Conservation (phyloP, 2,113 vertebrate species). For the Rhipidura dahli region DNA sequence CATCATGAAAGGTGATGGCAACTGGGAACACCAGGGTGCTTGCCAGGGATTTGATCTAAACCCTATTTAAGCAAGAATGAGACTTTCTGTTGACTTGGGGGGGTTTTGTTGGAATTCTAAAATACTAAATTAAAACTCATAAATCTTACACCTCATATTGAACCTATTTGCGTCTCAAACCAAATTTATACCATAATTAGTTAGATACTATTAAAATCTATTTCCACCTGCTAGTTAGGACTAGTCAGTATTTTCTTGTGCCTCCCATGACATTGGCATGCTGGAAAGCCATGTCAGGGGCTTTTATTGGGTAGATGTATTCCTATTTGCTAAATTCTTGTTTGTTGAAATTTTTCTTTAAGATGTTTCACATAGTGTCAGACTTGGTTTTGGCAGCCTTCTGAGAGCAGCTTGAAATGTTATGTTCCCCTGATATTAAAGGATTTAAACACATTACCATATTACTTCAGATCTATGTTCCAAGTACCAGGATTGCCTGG, state of each 20-base stretch:
- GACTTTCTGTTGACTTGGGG: neutral
- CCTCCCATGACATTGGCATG: neutral
- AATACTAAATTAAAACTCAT: neutral
- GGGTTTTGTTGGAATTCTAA: neutral
- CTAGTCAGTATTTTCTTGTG: neutral
- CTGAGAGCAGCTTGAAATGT: neutral
- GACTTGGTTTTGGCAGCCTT: neutral
- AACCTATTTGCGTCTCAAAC: neutral
- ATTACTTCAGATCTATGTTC: neutral
- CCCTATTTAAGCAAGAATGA: neutral
- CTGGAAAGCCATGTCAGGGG: neutral
- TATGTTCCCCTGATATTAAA: neutral
- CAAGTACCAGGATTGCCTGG: neutral
- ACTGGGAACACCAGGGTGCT: neutral
- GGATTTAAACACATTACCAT: neutral
- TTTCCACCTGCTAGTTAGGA: neutral
- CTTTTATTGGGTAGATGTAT: neutral
- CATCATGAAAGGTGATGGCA: neutral
- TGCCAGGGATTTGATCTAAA: neutral
- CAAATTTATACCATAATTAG: neutral
- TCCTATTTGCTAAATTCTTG: neutral
- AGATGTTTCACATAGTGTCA: neutral
- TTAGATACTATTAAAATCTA: neutral
- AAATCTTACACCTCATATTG: neutral
- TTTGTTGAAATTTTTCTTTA: neutral